phyloP scores from a whole-genome alignment of 2,113 vertebrate genomes.

The Tetraodon nigroviridis region DNA sequence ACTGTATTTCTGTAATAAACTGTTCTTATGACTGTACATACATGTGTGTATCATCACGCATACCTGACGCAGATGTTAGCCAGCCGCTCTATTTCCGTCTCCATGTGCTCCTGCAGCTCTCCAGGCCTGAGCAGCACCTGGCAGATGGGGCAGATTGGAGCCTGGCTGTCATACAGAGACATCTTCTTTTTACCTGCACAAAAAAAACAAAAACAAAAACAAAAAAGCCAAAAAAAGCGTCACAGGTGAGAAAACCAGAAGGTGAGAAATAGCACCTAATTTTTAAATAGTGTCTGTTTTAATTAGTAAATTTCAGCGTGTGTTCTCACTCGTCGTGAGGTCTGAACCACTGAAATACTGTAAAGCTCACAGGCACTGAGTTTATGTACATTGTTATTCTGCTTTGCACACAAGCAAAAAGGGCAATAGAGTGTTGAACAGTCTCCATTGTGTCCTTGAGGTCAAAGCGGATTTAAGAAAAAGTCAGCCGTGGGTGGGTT shows the following conservation, averaged over 20 bases:
- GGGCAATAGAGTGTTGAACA: slow-evolving; percentile 13
- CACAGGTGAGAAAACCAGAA: background rate
- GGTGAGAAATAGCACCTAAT: background rate
- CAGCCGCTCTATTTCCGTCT: slow-evolving; percentile 95
- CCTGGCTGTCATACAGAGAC: slow-evolving; percentile 95
- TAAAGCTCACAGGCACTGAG: slow-evolving; percentile 5
- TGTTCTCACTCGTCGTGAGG: background rate
- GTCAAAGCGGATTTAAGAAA: slow-evolving; percentile 52
- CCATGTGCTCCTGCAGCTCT: slow-evolving; percentile 98
- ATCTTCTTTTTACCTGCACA: slow-evolving; percentile 92
- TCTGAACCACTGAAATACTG: background rate
- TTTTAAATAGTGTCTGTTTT: too few relatives aligned
- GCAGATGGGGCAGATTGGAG: slow-evolving; percentile 96
- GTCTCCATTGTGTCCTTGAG: slow-evolving; percentile 43
- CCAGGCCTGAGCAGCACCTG: slow-evolving; percentile 93
- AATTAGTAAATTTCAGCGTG: background rate
- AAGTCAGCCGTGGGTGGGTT: slow-evolving; percentile 57
- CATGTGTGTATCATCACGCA: slow-evolving; percentile 8
- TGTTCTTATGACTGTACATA: background rate
- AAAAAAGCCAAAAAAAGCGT: too few relatives aligned
- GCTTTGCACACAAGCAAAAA: slow-evolving; percentile 4
- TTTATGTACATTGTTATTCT: slow-evolving; percentile 13
- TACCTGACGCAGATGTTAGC: slow-evolving; percentile 91
- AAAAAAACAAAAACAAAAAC: too few relatives aligned
- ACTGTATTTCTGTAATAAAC: background rate